Evolutionary conservation across 2,113 vertebrate genomes (phyloP), one percentile per base, ranked within the genome.

Genomic region (Gymnarchus niloticus): DNA sequence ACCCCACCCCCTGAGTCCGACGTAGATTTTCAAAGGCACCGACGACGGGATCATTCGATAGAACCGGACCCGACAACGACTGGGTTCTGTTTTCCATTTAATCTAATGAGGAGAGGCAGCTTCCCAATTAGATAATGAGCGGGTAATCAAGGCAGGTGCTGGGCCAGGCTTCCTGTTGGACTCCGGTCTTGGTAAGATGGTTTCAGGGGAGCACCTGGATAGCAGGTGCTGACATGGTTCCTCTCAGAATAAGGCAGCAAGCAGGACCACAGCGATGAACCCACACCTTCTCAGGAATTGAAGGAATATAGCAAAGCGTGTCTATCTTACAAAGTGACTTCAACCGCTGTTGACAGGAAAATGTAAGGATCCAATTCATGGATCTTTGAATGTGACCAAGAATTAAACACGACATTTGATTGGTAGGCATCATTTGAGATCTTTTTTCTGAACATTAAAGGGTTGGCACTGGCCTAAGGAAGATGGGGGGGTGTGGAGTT

Each of bases 1-100:
- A 51, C 61, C 85, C 88, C 88, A 89, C 77, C 49, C 69, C 73
- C 56, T 89, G 82, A 56, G 81, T 86, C 44, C 49, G 17, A 33
- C 57, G 28, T 81, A 41, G 69, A 46, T 46, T 76, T 89, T 90
- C 90, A 91, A 89, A 90, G 89, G 80, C 59, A n/a, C 87, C 85
- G 21, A 85, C 87, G 89, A 90, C 69, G 37, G 48, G 83, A 91
- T 86, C 88, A 84, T 85, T 21, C 80, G 83, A 77, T 37, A 28
- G 33, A 73, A 82, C 56, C 76, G 88, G 86, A 92, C 91, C 91
- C 89, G 87, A 91, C 89, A 91, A 88, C 88, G 77, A 78, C n/a
- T 88, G 83, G 88, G 87, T 89, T 85, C 92, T 92, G 93, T 91
- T 93, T 92, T 91, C 90, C 89, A 93, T 94, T 91, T 91, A 83